phyloP scores from a whole-genome alignment of 2,113 vertebrate species.

The Microcebus tavaratra region DNA sequence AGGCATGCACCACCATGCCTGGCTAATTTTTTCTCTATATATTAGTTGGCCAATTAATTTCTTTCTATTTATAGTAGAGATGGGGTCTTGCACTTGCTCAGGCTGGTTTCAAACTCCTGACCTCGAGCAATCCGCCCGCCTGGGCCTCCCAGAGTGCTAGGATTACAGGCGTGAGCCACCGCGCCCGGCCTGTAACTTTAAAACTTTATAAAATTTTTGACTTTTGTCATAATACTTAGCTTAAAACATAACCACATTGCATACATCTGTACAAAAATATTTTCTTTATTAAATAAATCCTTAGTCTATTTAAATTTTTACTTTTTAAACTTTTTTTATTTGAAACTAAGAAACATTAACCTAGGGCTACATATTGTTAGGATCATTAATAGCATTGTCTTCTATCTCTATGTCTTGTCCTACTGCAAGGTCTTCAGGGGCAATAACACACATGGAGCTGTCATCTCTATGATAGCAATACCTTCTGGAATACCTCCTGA shows the following conservation, averaged over 20 bases:
- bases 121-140: too few species aligned
- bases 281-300: not conserved
- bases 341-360: not conserved
- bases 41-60: too few species aligned
- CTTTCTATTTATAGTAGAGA: too few species aligned
- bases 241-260: not conserved
- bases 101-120: too few species aligned
- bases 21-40: too few species aligned
- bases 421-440: not conserved
- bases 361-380: not conserved
- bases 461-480: not conserved
- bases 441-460: not conserved
- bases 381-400: not conserved
- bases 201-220: not conserved
- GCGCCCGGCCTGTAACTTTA: not conserved
- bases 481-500: not conserved
- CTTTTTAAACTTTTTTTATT: too few species aligned
- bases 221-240: not conserved
- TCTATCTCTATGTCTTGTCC: not conserved
- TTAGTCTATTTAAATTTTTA: not conserved
- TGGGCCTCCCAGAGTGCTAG: too few species aligned
- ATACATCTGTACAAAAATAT: not conserved
- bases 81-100: too few species aligned
- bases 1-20: too few species aligned
- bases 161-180: too few species aligned